Conservation (phyloP, 2,797 vertebrate genomes). For the Acanthiza pusilla region DNA sequence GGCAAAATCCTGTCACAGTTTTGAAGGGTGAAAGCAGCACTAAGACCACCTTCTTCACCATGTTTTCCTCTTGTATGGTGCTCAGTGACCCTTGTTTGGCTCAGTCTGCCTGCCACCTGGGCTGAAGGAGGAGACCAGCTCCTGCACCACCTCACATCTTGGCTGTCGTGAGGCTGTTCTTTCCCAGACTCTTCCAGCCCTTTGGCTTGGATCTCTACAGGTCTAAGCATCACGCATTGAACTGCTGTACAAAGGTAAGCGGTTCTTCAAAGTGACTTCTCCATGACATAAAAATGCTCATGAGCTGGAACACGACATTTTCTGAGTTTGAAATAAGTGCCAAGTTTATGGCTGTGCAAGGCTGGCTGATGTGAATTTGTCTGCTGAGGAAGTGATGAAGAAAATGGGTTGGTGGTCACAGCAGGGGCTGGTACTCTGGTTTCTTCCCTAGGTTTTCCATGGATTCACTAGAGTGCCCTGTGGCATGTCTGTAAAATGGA, state of each 20-base stretch:
- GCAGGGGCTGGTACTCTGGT: not conserved
- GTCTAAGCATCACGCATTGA: not conserved
- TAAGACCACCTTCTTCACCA: not conserved
- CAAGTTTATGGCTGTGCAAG: not conserved
- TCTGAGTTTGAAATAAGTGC: not conserved
- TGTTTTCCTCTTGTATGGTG: not conserved
- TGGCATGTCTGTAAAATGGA: not conserved
- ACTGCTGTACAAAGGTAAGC: not conserved
- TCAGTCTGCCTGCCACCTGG: not conserved
- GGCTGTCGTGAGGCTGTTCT: not conserved
- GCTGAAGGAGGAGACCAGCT: not conserved
- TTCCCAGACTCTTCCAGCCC: not conserved
- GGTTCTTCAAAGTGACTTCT: not conserved
- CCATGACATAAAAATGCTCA: not conserved
- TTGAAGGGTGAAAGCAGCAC: not conserved
- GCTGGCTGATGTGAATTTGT: not conserved
- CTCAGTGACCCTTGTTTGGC: not conserved
- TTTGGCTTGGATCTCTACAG: not conserved
- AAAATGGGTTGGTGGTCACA: not conserved
- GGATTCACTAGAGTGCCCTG: not conserved
- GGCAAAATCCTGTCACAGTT: not conserved
- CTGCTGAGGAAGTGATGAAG: not conserved
- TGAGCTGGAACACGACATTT: not conserved
- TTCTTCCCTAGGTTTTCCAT: not conserved
- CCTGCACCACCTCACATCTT: not conserved